Base-by-base conservation (phyloP, 2,888 invertebrate genomes). In the Abrostola triplasia region DNA sequence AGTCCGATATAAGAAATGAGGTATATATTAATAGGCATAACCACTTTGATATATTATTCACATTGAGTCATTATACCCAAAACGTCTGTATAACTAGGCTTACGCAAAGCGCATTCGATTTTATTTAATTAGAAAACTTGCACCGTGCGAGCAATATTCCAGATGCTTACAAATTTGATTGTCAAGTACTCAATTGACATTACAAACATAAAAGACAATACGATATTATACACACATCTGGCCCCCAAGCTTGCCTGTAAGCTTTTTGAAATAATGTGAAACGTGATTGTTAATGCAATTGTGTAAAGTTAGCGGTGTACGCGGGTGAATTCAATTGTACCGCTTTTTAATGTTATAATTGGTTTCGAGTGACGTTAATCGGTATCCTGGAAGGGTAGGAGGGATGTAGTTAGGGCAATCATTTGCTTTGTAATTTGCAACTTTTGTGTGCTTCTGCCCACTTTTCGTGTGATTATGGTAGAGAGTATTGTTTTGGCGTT, bases 201-300 rank as follows among this genome's bases (percentile, higher is more conserved):
- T 24, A 24, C 57, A 51, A 0, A 64, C 71, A 58, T 44, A 59
- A 64, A 35, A 0, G 0, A 0, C 10, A n/a, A 42, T 5, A 47
- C 12, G 0, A 1, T 13, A 35, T 50, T 48, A 12, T 0, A 49
- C 12, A 57, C 42, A 9, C 40, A 71, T 57, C 36, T 13, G 5
- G 44, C 58, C 47, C 51, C 38, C 55, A 77, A 59, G 38, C 58
- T 36, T 59, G 52, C 36, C 48, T 60, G 60, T 77, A 80, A 78
- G 76, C 78, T 80, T 78, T 80, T 72, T 52, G 65, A 66, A 77
- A 59, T 65, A 71, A 70, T 62, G 54, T 59, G 53, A 58, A 70
- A 47, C 70, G 73, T 78, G 73, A 76, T 80, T 81, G 77, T 36
- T 81, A 81, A 79, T 81, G 50, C 60, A 76, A 79, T 79, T 81